phyloP scores from a whole-genome alignment of 2,113 vertebrate genomes.

The Lepus americanus region DNA sequence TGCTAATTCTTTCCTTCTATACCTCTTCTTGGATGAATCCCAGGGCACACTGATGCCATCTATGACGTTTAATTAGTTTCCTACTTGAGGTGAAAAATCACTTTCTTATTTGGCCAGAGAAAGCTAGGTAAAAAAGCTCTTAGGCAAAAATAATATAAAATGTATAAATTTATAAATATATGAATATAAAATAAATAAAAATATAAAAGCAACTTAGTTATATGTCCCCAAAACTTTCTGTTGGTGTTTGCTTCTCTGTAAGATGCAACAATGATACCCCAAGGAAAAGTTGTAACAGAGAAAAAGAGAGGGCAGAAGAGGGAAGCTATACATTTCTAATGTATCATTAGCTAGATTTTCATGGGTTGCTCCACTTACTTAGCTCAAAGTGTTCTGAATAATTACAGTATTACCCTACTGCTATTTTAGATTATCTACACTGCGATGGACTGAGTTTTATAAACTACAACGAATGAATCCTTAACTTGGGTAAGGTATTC shows the following conservation, averaged over 20 bases:
- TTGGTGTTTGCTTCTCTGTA: neutral
- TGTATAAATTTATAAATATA: no score
- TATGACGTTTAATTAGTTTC: constrained; percentile 42
- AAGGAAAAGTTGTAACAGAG: neutral
- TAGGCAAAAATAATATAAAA: neutral
- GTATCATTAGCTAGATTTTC: neutral
- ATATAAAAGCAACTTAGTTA: neutral
- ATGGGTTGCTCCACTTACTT: constrained; percentile 48
- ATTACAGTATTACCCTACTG: constrained; percentile 53
- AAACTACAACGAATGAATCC: constrained; percentile 59
- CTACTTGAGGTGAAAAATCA: constrained; percentile 38
- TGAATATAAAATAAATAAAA: no score
- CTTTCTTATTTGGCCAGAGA: constrained; percentile 20
- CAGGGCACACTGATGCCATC: neutral
- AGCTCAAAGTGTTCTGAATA: constrained; percentile 57
- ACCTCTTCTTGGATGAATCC: neutral
- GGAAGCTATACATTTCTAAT: neutral
- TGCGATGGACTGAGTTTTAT: constrained; percentile 51
- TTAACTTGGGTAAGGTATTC: constrained; percentile 1
- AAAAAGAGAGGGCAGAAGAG: neutral
- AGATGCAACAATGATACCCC: neutral
- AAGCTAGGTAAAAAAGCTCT: neutral
- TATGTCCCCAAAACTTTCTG: neutral
- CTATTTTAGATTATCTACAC: constrained; percentile 45
- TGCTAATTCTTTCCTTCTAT: neutral